Conservation (phyloP, 2,888 invertebrate genomes). For the Torymus texanus region DNA sequence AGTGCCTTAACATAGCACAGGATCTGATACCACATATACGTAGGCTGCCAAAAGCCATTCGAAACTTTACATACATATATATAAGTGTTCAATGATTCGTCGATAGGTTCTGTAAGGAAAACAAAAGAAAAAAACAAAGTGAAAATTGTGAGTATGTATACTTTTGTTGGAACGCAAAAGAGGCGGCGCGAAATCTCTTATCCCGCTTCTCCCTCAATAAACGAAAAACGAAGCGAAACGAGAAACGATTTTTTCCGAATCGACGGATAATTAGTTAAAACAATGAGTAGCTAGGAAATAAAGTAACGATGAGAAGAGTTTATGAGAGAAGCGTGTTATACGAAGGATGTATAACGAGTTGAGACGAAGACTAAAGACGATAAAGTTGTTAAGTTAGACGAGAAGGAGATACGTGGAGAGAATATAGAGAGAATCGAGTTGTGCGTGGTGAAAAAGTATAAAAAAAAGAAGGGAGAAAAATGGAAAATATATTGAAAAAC, state of each 20-base stretch:
- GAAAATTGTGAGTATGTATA: too few species aligned
- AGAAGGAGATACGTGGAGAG: background rate
- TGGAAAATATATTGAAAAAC: conserved; percentile 28
- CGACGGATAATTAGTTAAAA: conserved; percentile 48
- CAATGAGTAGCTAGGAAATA: conserved; percentile 52
- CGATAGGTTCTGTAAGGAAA: background rate
- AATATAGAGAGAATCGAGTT: conserved; percentile 6
- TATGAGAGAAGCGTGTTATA: conserved; percentile 21
- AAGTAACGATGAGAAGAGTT: conserved; percentile 27
- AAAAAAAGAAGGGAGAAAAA: background rate
- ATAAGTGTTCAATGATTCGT: conserved; percentile 19
- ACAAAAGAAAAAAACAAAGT: too few species aligned
- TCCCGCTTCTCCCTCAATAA: conserved; percentile 26
- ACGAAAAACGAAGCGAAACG: conserved; percentile 38
- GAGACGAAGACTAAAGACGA: conserved; percentile 52
- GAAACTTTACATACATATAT: background rate
- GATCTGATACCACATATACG: background rate
- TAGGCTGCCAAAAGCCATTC: too few species aligned
- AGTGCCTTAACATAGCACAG: background rate
- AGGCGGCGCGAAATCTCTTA: conserved; percentile 28
- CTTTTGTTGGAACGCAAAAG: too few species aligned
- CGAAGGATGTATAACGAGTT: conserved; percentile 36
- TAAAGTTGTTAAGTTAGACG: conserved; percentile 42
- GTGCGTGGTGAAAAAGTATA: conserved; percentile 12
- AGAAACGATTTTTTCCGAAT: conserved; percentile 53